A percentile compares a stretch with the other conserved stretches of the same genome.
phyloP scores from a whole-genome alignment of 2,888 invertebrate genomes.

The Zaprionus bogoriensis region DNA sequence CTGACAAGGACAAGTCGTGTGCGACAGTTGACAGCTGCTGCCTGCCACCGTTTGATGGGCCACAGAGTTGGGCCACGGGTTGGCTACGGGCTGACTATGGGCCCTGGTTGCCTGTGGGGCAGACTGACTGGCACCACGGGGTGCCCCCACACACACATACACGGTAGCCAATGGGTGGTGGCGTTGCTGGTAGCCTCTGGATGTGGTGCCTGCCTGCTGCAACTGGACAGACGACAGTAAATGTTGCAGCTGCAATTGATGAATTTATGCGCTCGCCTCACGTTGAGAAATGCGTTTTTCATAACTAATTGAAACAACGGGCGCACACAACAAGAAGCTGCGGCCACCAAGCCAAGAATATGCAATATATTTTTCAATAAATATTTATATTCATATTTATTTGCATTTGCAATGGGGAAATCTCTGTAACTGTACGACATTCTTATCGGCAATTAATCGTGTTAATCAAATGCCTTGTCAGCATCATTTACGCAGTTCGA shows the following conservation, averaged over 20 bases:
- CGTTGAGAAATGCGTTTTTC: slow-evolving; percentile 69
- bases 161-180: slow-evolving; percentile 66
- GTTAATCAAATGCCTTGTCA: slow-evolving; percentile 82
- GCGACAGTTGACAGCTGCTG: slow-evolving; percentile 79
- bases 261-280: slow-evolving; percentile 69
- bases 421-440: slow-evolving; percentile 67
- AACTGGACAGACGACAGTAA: slow-evolving; percentile 74
- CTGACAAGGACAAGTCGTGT: slow-evolving; percentile 77
- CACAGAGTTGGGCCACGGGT: slow-evolving; percentile 9
- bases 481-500: slow-evolving; percentile 74
- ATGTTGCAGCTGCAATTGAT: slow-evolving; percentile 71
- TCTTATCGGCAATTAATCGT: slow-evolving; percentile 82
- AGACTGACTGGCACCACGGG: slow-evolving; percentile 5
- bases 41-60: slow-evolving; percentile 66
- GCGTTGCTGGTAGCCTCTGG: too few species aligned
- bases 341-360: too few species aligned
- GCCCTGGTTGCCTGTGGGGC: slow-evolving; percentile 2
- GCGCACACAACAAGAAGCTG: too few species aligned
- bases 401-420: too few species aligned
- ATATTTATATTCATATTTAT: slow-evolving; percentile 24
- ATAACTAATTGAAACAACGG: slow-evolving; percentile 76
- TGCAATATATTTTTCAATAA: slow-evolving; percentile 21
- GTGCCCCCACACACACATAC: slow-evolving; percentile 5
- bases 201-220: slow-evolving; percentile 38
- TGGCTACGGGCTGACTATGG: neutral